phyloP scores from a whole-genome alignment of 2,113 vertebrate genomes.

The Salvelinus namaycush region DNA sequence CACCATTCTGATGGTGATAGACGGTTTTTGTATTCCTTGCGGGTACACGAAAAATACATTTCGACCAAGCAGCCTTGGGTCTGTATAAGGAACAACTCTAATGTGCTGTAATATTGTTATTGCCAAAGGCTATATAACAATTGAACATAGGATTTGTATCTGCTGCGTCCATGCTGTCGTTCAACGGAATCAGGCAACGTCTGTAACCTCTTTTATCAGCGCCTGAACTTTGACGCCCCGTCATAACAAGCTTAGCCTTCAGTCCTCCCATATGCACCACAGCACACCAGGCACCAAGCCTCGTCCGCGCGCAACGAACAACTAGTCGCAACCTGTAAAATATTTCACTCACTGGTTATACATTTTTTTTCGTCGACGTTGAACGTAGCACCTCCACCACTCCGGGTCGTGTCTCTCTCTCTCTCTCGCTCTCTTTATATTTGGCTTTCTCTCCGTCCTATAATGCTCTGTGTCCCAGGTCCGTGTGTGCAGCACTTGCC shows the following conservation, averaged over 20 bases:
- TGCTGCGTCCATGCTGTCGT: not conserved
- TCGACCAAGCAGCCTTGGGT: too few relatives aligned
- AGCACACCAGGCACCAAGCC: not conserved
- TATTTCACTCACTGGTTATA: conserved; percentile 70
- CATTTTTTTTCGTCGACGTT: conserved; percentile 50
- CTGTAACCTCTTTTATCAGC: too few relatives aligned
- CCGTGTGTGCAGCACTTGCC: conserved; percentile 12
- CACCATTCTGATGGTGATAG: too few relatives aligned
- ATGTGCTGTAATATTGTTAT: too few relatives aligned
- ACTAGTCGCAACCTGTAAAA: conserved; percentile 66
- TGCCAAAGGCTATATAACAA: too few relatives aligned
- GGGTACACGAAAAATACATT: too few relatives aligned
- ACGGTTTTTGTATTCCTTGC: too few relatives aligned
- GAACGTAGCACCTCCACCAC: conserved; percentile 61
- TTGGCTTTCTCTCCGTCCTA: conserved; percentile 24
- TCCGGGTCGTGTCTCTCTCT: not conserved
- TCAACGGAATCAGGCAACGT: too few relatives aligned
- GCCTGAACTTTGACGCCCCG: conserved; percentile 27
- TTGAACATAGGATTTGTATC: not conserved
- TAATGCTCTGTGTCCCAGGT: conserved; percentile 5
- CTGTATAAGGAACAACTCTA: too few relatives aligned
- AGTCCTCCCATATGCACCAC: conserved; percentile 3
- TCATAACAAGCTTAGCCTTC: conserved; percentile 10
- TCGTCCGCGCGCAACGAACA: conserved; percentile 30
- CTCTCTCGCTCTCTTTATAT: conserved; percentile 17